Evolutionary conservation across 2,113 vertebrate genomes (phyloP), one percentile per base, ranked within the genome.

Genomic region (Falco punctatus): DNA sequence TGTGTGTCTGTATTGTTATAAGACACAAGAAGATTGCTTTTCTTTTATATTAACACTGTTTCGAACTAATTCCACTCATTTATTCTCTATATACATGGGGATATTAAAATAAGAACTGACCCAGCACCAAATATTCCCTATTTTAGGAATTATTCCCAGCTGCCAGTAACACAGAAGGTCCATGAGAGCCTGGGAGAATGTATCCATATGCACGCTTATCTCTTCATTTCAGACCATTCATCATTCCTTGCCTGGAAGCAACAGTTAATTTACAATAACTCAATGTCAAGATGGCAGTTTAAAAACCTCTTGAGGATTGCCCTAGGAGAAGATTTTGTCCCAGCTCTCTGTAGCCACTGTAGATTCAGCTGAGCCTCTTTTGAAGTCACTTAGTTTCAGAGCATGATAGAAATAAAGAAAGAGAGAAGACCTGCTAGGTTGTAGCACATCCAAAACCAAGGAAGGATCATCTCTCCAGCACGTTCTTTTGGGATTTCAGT

Each of bases 191-290:
- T 96, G 96, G 95, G 92, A 97, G 94, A 92, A 87, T 61, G 83
- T 54, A 92, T 75, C 86, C 91, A 86, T 13, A 38, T 40, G 64
- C 78, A 82, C 21, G 24, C 77, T 52, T 77, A 94, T 96, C 96
- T 97, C 88, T 26, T 92, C 67, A 73, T 88, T 91, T 93, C 92
- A 81, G 80, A 88, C 80, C 95, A 84, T 87, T 74, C 88, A 80
- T 94, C 93, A 91, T 27, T 62, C 66, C 23, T 19, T 32, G 70
- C 72, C 75, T 82, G 84, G 89, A 96, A 91, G 94, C 89, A 92
- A 90, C 88, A 94, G 94, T 97, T 96, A 86, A 97, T 97, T 96
- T 88, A 89, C 65, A 95, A 81, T 83, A 91, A 71, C 46, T 94
- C 82, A 85, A 7, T 27, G 88, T 93, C 38, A 84, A 72, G 90